Evolutionary conservation across 2,888 invertebrate genomes (phyloP).

Genomic region (Erynnis tages): DNA sequence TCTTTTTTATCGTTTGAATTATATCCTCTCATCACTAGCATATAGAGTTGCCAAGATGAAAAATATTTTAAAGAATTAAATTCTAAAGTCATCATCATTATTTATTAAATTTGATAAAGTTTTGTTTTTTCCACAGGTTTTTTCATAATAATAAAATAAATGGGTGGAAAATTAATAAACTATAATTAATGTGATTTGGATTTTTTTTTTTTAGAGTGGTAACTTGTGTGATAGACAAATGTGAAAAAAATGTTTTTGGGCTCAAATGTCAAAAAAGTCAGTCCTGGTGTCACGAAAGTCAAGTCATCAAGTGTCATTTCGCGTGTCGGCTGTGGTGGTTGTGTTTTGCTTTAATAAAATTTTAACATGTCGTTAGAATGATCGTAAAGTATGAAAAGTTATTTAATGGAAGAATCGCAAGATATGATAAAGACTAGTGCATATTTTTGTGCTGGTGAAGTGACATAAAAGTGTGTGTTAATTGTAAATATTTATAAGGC

Average conservation of each 20-base stretch:
- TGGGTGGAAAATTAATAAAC: no score
- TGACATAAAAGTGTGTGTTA: constrained; percentile 39
- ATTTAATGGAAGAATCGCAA: constrained; percentile 39
- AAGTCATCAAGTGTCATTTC: constrained; percentile 44
- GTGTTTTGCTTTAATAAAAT: constrained; percentile 57
- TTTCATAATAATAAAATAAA: no score
- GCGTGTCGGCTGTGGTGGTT: constrained; percentile 46
- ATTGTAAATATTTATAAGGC: constrained; percentile 1
- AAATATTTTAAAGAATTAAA: no score
- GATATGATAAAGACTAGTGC: constrained; percentile 38
- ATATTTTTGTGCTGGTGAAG: constrained; percentile 44
- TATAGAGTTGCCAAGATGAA: no score
- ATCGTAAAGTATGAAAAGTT: constrained; percentile 47
- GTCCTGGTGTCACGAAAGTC: background rate
- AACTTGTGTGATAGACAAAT: no score
- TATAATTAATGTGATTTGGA: no score
- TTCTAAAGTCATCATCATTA: no score
- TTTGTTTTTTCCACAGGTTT: no score
- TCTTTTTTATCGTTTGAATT: no score
- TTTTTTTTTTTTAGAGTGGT: background rate
- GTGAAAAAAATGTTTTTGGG: no score
- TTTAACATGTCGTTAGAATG: constrained; percentile 55
- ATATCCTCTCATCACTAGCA: no score
- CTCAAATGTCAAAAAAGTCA: background rate
- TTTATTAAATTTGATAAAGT: no score